Evolutionary conservation across 1,140 invertebrate species (phyloP).

Genomic region (Gerris buenoi): DNA sequence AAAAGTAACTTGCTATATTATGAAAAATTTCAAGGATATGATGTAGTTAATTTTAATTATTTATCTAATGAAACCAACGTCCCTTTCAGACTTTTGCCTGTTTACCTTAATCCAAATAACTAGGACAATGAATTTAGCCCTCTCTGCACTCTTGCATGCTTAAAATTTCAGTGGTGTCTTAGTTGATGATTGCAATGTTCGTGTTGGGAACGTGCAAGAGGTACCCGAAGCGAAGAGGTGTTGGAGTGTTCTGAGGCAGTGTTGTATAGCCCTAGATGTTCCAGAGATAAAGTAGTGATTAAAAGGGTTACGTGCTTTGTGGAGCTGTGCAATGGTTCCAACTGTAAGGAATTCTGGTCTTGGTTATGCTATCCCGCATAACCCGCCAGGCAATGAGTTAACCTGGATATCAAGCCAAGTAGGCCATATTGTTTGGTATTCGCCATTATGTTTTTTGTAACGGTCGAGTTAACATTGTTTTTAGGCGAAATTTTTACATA

Average conservation of each 20-base stretch:
- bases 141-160: background rate
- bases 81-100: background rate
- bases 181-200: background rate
- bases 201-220: background rate
- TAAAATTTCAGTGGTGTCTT: background rate
- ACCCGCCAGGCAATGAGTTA: too few species aligned
- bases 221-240: background rate
- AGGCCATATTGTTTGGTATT: too few species aligned
- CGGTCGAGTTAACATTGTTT: too few species aligned
- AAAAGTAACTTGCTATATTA: background rate
- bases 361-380: too few species aligned
- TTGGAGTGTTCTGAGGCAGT: background rate
- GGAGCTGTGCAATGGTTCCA: background rate
- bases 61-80: background rate
- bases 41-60: background rate
- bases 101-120: background rate
- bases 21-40: background rate
- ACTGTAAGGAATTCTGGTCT: background rate
- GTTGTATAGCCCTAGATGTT: background rate
- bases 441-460: too few species aligned
- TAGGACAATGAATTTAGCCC: background rate
- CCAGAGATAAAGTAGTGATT: background rate
- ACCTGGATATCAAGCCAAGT: too few species aligned
- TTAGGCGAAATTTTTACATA: too few species aligned
- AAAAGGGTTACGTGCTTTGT: background rate